These are phyloP conservation scores for Eueremaeus valkanovi DNA, from an alignment of 2,888 invertebrate genomes.

Conservation along the genomic window DNA sequence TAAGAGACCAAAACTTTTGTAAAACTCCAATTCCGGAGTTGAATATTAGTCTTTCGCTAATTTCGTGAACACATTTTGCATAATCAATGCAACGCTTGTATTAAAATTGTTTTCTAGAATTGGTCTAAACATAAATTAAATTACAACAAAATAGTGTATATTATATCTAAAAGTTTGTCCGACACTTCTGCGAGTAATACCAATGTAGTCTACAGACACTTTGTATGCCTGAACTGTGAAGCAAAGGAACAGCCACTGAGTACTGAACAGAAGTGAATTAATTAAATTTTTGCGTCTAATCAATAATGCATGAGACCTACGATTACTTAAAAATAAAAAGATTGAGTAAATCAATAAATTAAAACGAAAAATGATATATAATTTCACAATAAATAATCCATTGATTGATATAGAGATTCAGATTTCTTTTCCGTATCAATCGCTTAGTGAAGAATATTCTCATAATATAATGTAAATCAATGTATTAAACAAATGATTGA, in stretches of 20 bases:
- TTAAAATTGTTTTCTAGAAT: constrained; percentile 2
- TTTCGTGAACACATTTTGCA: constrained; percentile 13
- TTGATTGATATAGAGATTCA: neutral
- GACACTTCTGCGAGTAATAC: no score
- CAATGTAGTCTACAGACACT: no score
- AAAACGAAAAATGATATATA: neutral
- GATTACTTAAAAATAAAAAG: neutral
- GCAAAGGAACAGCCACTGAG: neutral
- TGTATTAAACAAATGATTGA: constrained; percentile 12
- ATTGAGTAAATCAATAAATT: neutral
- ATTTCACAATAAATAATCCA: neutral
- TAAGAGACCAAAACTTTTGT: no score
- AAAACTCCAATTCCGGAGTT: no score
- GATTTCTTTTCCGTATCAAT: neutral
- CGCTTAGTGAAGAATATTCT: neutral
- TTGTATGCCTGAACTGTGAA: no score
- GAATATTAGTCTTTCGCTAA: neutral
- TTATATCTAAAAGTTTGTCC: no score
- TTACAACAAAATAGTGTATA: no score
- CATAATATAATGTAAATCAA: neutral
- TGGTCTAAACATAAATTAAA: neutral
- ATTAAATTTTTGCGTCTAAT: neutral
- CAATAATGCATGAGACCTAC: neutral
- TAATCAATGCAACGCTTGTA: neutral
- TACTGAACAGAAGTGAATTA: neutral